Evolutionary conservation across 1,140 invertebrate genomes (phyloP), one percentile per base, ranked within the genome.

Genomic region (Heliconius hewitsoni): DNA sequence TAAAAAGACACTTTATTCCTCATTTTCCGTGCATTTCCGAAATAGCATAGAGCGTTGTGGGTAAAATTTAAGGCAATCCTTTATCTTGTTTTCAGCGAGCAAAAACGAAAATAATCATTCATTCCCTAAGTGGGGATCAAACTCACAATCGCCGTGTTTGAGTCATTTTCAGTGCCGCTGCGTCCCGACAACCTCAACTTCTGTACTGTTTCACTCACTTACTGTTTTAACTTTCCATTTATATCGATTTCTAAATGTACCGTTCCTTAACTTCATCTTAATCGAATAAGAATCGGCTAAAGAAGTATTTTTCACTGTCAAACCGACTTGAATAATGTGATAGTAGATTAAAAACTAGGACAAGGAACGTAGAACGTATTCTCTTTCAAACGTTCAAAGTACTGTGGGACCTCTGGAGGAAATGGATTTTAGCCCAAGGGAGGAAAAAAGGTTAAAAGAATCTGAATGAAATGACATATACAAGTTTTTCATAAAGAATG

Each of bases 241-340:
- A 30, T 66, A 66, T 66, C 13, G 60, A 66, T 30, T 23, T 66
- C 60, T 66, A 66, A 66, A 6, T 66, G 30, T 66, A 30, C 27
- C 27, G 23, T 30, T 30, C 60, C 13, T 30, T 66, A 66, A 66
- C 23, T 66, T 30, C 60, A 66, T 66, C 30, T 66, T 66, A 66
- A 66, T 66, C 60, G 60, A 66, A 66, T 66, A 66, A 66, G 27
- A 66, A 66, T 66, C 60, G 52, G 37, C 9, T 34, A 34, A 74
- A 74, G 55, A 39, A 57, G 52, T 74, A 74, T 74, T 74, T 74
- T 74, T 74, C 73, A 74, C 73, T 74, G 73, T 74, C 73, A 74
- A 30, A 74, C 19, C 6, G 30, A 74, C 73, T n/a, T 46, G 72
- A 73, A 73, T 73, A 74, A 42, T 57, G 73, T 37, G 73, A 74